These are phyloP conservation scores for Lateolabrax maculatus DNA, from an alignment of 2,797 vertebrate genomes.

Conservation along the genomic window DNA sequence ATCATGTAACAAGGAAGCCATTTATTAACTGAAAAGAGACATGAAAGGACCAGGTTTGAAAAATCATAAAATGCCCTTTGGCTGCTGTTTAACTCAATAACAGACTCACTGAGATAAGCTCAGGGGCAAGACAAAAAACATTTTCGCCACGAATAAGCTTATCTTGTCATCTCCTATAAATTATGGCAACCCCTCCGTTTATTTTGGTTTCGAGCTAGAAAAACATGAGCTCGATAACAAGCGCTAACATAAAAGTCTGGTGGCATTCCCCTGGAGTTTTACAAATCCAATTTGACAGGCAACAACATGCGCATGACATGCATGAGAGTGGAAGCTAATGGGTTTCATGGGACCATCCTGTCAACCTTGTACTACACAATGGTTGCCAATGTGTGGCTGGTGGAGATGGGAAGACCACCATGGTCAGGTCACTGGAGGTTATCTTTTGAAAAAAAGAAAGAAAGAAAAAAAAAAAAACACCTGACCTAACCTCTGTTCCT, in stretches of 20 bases:
- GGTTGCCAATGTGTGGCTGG: constrained; percentile 37
- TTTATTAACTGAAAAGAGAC: constrained; percentile 7
- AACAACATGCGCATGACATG: constrained; percentile 75
- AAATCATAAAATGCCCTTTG: constrained; percentile 23
- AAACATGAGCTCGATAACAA: constrained; percentile 38
- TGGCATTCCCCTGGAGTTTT: constrained; percentile 63
- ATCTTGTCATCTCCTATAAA: constrained; percentile 49
- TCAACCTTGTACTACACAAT: constrained; percentile 41
- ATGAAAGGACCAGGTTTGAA: constrained; percentile 10
- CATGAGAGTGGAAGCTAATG: constrained; percentile 66
- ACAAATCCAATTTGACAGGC: constrained; percentile 74
- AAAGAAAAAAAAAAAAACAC: no score
- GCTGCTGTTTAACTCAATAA: constrained; percentile 34
- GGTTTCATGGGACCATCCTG: constrained; percentile 75
- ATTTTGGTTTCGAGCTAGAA: constrained; percentile 40
- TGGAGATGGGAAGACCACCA: constrained; percentile 6
- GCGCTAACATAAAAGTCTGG: constrained; percentile 41
- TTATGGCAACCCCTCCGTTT: constrained; percentile 11
- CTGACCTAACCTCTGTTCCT: constrained; percentile 1
- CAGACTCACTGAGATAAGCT: constrained; percentile 39
- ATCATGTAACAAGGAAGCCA: not conserved
- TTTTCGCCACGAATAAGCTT: constrained; percentile 20
- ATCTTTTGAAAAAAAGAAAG: constrained; percentile 35
- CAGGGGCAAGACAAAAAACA: constrained; percentile 23
- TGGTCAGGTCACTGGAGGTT: constrained; percentile 17